phyloP scores from a whole-genome alignment of 2,888 invertebrate genomes.

The Allophyes oxyacanthae region DNA sequence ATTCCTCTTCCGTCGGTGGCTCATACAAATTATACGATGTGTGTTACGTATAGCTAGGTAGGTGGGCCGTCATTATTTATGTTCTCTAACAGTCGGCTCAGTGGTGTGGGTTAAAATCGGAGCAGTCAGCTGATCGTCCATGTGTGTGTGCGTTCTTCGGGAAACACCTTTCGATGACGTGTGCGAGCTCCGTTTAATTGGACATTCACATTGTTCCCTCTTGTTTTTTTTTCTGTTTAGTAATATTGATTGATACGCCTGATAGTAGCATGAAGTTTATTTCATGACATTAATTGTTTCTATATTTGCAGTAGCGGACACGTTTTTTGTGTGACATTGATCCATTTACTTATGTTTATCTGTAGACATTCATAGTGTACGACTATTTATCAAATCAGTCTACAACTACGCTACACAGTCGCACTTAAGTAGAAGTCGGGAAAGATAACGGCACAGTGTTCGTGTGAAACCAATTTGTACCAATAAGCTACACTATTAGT shows the following conservation, averaged over 20 bases:
- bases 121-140: conserved; percentile 87
- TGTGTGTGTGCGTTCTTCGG: conserved; percentile 87
- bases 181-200: conserved; percentile 88
- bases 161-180: conserved; percentile 90
- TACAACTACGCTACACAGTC: background rate
- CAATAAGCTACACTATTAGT: background rate
- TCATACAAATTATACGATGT: conserved; percentile 88
- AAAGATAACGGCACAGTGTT: background rate
- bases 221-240: conserved; percentile 73
- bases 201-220: conserved; percentile 87
- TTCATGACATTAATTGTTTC: conserved; percentile 49
- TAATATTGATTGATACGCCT: conserved; percentile 66
- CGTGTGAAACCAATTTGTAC: conserved; percentile 1
- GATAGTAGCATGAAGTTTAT: conserved; percentile 61
- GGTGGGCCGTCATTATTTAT: conserved; percentile 89
- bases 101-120: conserved; percentile 89
- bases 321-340: conserved; percentile 43
- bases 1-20: conserved; percentile 80
- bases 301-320: conserved; percentile 22
- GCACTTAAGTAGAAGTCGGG: background rate
- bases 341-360: conserved; percentile 31
- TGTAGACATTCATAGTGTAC: conserved; percentile 6
- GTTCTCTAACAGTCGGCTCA: conserved; percentile 87
- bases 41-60: conserved; percentile 87
- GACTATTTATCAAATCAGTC: conserved; percentile 2